phyloP scores from a whole-genome alignment of 2,888 invertebrate species.

The Erebia palarica region DNA sequence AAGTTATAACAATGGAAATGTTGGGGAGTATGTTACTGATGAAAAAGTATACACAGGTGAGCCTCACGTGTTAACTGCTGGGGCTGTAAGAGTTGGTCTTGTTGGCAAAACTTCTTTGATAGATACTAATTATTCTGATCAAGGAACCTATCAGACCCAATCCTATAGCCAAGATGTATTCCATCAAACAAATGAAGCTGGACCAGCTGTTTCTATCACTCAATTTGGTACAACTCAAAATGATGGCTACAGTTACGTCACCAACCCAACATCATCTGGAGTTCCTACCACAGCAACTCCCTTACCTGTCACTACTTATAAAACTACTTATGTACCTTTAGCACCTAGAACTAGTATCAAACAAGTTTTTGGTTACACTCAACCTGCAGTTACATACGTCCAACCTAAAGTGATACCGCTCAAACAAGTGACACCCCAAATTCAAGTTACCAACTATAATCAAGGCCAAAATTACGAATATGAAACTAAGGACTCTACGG shows the following conservation, averaged over 20 bases:
- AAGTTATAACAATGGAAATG: slow-evolving; percentile 59
- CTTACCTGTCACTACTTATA: slow-evolving; percentile 68
- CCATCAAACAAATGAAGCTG: slow-evolving; percentile 57
- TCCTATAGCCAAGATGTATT: slow-evolving; percentile 39
- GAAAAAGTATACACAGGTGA: slow-evolving; percentile 63
- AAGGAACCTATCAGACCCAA: slow-evolving; percentile 54
- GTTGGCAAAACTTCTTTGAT: slow-evolving; percentile 76
- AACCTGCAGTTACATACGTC: slow-evolving; percentile 71
- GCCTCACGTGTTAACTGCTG: slow-evolving; percentile 72
- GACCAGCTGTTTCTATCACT: slow-evolving; percentile 68
- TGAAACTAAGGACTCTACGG: slow-evolving; percentile 46
- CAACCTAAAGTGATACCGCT: slow-evolving; percentile 64
- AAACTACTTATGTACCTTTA: slow-evolving; percentile 67
- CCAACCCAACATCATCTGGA: slow-evolving; percentile 72
- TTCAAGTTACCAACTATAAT: slow-evolving; percentile 57
- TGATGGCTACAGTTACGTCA: slow-evolving; percentile 65
- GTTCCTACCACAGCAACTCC: slow-evolving; percentile 73
- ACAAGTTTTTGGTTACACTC: slow-evolving; percentile 72
- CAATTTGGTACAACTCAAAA: slow-evolving; percentile 70
- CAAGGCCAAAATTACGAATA: slow-evolving; percentile 59
- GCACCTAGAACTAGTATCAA: slow-evolving; percentile 68
- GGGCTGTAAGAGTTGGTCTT: slow-evolving; percentile 74
- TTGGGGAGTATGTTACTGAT: slow-evolving; percentile 62
- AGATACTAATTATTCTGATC: slow-evolving; percentile 61
- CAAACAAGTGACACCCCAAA: slow-evolving; percentile 57